Conservation (phyloP, 1,140 invertebrate genomes). For the Anastrepha obliqua region DNA sequence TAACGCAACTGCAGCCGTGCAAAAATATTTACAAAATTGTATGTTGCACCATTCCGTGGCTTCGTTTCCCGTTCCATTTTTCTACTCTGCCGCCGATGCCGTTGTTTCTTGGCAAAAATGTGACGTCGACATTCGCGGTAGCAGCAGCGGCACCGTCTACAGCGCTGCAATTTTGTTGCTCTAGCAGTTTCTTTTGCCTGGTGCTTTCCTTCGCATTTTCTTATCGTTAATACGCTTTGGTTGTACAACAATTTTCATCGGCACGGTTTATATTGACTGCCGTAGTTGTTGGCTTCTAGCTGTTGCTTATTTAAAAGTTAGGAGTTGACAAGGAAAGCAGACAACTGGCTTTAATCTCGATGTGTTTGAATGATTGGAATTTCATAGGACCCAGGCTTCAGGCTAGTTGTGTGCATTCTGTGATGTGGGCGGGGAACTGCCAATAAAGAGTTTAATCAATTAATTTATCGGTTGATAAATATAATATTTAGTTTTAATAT, state of each 20-base stretch:
- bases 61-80: constrained; percentile 35
- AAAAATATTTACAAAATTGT: constrained; percentile 1
- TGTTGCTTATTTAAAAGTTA: background rate
- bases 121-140: background rate
- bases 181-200: constrained; percentile 27
- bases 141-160: background rate
- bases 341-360: background rate
- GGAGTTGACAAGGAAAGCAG: background rate
- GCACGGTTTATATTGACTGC: background rate
- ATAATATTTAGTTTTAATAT: no score
- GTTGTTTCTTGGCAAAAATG: background rate
- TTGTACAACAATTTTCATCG: constrained; percentile 6
- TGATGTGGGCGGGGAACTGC: no score
- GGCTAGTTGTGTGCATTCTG: background rate
- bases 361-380: background rate
- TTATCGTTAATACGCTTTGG: constrained; percentile 10
- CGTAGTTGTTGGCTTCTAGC: background rate
- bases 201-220: constrained; percentile 42
- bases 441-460: no score
- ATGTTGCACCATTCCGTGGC: background rate
- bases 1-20: background rate
- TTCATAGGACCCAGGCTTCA: background rate
- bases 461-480: no score
- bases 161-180: background rate
- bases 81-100: background rate